Evolutionary conservation across 2,888 invertebrate species (phyloP), one percentile per base, ranked within the genome.

Genomic region (Scelioninae gen. 2): DNA sequence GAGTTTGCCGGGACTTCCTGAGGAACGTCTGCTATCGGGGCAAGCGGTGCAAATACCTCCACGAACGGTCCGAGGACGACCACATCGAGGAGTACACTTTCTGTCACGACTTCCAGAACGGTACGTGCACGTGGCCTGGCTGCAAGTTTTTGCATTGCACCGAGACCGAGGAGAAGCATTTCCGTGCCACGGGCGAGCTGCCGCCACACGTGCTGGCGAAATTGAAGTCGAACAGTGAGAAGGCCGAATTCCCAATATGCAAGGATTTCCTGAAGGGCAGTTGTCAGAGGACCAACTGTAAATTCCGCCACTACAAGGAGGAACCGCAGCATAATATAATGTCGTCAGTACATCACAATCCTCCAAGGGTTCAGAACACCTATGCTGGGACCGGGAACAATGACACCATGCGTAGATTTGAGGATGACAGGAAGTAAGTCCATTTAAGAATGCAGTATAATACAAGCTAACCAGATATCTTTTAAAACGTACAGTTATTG

Each of bases 81-180:
- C 88, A 81, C 63, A 81, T 78, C 75, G 86, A 85, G 16, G 85
- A 84, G 52, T 85, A 85, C 75, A 85, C 88, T 35, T 91, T 91
- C 78, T 91, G 91, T 79, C 91, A 91, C 79, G 91, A 91, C 81
- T 91, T 88, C 81, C 94, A 94, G 86, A 94, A 94, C 83, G 90
- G 90, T 41, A 89, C 91, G 72, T 94, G 94, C 81, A 88, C 89
- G n/a, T 89, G 94, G 78, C 88, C 89, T 2, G 91, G 91, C 68
- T 94, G 94, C 81, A 91, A 91, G 80, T 94, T 94, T 83, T 88
- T 94, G 41, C 94, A 95, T 84, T 93, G 94, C 80, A 89, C 91
- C 0, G 88, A 92, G 13, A 92, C 92, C 78, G 94, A 94, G 82
- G 94, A 93, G 79, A 91, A 91, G 71, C 92, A 91, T 78, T 94